Evolutionary conservation across 2,797 vertebrate genomes (phyloP).

Genomic region (Glossophaga mutica): DNA sequence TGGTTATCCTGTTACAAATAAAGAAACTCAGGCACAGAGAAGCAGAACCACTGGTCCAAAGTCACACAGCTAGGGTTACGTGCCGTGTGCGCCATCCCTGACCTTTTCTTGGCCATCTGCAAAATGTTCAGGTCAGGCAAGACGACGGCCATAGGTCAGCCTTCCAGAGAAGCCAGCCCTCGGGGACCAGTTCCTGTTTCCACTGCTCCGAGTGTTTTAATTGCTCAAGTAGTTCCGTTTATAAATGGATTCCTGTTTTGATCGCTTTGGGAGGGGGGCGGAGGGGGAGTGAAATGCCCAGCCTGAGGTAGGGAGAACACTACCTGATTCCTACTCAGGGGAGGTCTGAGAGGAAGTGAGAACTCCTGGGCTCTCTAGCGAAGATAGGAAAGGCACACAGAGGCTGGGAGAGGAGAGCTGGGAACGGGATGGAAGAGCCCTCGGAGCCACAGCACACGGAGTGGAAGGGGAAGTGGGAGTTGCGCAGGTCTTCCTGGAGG

Average conservation of each 20-base stretch:
- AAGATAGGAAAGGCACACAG: not conserved
- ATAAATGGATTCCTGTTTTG: not conserved
- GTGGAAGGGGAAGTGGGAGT: not conserved
- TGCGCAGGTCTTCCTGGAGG: not conserved
- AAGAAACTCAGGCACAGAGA: not conserved
- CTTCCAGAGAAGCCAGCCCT: not conserved
- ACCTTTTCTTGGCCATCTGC: not conserved
- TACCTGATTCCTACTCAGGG: not conserved
- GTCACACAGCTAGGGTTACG: not conserved
- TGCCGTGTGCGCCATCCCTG: rapidly evolving
- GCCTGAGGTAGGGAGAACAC: no score
- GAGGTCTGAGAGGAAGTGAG: not conserved
- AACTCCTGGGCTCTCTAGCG: not conserved
- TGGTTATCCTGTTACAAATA: not conserved
- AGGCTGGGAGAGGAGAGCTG: not conserved
- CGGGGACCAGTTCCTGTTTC: not conserved
- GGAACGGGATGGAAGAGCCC: not conserved
- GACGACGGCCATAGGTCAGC: not conserved
- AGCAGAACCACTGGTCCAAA: not conserved
- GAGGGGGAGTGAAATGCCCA: not conserved
- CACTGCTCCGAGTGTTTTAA: not conserved
- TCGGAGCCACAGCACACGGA: not conserved
- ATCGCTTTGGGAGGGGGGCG: not conserved
- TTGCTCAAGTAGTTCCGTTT: not conserved
- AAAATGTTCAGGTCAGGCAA: not conserved